Evolutionary conservation across 2,797 vertebrate species (phyloP).

Genomic region (Ceryle rudis): DNA sequence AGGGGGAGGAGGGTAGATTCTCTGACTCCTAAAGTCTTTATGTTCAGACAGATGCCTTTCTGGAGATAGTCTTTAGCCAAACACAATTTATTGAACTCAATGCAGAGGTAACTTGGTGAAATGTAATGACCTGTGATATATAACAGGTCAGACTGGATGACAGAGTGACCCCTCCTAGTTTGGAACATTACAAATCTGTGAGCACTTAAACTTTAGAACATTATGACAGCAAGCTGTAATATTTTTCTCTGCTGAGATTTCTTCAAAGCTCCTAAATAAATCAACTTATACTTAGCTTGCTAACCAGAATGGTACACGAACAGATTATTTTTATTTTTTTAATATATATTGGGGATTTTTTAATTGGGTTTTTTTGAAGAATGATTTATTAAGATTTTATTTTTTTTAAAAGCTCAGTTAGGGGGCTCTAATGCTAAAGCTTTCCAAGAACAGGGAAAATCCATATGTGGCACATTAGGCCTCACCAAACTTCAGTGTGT

Average conservation of each 20-base stretch:
- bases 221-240: slow-evolving; percentile 21
- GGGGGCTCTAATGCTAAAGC: not conserved
- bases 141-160: slow-evolving; percentile 35
- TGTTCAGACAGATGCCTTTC: slow-evolving; percentile 8
- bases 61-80: slow-evolving; percentile 23
- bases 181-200: slow-evolving; percentile 24
- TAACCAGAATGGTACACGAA: not conserved
- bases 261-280: slow-evolving; percentile 28
- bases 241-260: slow-evolving; percentile 33
- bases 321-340: not conserved
- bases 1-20: not conserved
- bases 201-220: slow-evolving; percentile 27
- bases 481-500: not conserved
- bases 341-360: not conserved
- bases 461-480: not conserved
- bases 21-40: slow-evolving; percentile 41
- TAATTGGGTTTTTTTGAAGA: not conserved
- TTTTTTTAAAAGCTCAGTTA: not conserved
- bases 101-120: slow-evolving; percentile 58
- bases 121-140: slow-evolving; percentile 56
- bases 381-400: not conserved
- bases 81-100: not conserved
- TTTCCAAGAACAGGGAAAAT: not conserved
- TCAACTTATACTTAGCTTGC: not conserved
- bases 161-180: not conserved